Base-by-base conservation (phyloP, 2,888 invertebrate species). In the Scaptomyza polygonia region DNA sequence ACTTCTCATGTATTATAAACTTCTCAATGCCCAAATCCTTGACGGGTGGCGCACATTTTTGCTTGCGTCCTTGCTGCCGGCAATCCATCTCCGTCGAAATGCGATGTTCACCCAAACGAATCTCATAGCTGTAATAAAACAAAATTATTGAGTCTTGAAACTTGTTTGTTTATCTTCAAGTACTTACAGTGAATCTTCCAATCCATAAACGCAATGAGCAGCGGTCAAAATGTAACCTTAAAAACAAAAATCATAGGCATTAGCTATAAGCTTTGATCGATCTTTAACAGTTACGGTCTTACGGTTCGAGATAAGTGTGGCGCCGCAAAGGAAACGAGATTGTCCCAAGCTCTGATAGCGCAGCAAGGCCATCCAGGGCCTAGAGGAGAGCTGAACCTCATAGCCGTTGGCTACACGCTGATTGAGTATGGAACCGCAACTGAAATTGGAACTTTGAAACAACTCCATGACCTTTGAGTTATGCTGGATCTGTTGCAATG, bases 281-380 rank as follows among this genome's bases (percentile, higher is more conserved):
- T 3, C 12, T 3, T 5, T 5, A 8, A 14, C n/a, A 2, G 36
- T 7, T 3, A 25, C 11, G 9, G 5, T 7, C 39, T 39, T 53
- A 84, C 89, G 86, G 11, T 79, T 74, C 0, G 75, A 72, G 25
- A 88, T 88, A 0, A 88, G 45, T 1, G 88, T 73, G 6, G 86
- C 88, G n/a, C 88, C 87, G 57, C 89, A 89, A 0, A 79, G 80
- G 21, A 77, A 89, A 3, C 74, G 71, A 5, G 70, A 27, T 14
- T 77, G 57, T 0, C 55, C 64, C 14, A 72, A 21, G 9, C 62
- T 77, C 8, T 69, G 61, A 45, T 89, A 89, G 3, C 75, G 74
- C 3, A 89, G 65, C 52, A 89, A 32, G 2, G 79, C 80, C 88
- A 89, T 89, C 89, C 89, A 89, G 5, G 89, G 89, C 6, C 80